A percentile compares a stretch with the other conserved stretches of the same genome.
phyloP scores from a whole-genome alignment of 2,888 invertebrate species.

The Artemia sp. region DNA sequence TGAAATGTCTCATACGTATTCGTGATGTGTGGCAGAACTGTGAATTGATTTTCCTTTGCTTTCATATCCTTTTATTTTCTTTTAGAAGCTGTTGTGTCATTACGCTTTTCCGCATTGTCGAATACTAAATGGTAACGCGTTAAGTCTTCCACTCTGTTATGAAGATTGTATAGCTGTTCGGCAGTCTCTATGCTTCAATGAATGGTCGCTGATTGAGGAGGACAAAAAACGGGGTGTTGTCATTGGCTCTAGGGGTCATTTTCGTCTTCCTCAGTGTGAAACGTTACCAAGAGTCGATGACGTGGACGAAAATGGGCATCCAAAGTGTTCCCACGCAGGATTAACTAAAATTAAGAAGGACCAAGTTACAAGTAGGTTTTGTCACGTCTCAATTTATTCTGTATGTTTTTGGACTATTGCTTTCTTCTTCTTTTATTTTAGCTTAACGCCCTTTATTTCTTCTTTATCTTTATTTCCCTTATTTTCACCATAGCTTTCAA shows the following conservation, averaged over 20 bases:
- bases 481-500: background rate
- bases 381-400: background rate
- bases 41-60: too few species aligned
- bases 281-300: conserved; percentile 47
- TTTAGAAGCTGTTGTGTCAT: conserved; percentile 62
- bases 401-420: background rate
- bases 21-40: too few species aligned
- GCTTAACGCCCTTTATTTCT: conserved; percentile 20
- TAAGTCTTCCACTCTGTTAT: conserved; percentile 62
- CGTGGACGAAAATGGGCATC: conserved; percentile 36
- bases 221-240: conserved; percentile 60
- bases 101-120: conserved; percentile 81
- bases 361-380: conserved; percentile 54
- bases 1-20: too few species aligned
- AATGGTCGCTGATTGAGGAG: conserved; percentile 79
- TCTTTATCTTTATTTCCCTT: conserved; percentile 18
- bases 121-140: conserved; percentile 42
- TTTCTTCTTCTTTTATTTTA: conserved; percentile 15
- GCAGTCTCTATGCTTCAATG: conserved; percentile 75
- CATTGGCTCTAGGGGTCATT: conserved; percentile 65
- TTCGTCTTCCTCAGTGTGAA: conserved; percentile 70
- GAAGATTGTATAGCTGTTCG: conserved; percentile 85
- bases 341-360: conserved; percentile 62
- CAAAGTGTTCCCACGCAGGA: conserved; percentile 63
- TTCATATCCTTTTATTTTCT: conserved; percentile 23